Evolutionary conservation across 2,797 vertebrate genomes (phyloP).

Genomic region (Hyperoplus immaculatus): DNA sequence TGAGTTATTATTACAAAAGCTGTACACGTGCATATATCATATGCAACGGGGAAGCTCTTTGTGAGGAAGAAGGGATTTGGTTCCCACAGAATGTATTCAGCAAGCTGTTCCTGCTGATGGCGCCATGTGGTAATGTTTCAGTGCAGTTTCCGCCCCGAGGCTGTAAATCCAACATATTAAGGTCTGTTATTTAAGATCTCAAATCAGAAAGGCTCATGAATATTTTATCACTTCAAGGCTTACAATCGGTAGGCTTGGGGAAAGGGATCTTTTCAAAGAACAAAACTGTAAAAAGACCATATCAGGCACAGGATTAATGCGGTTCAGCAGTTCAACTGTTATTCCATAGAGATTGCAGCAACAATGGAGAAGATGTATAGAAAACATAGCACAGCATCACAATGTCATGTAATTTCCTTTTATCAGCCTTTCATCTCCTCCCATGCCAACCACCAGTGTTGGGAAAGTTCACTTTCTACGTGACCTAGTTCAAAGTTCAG

Average conservation of each 20-base stretch:
- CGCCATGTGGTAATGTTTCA: slow-evolving; percentile 54
- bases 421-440: slow-evolving; percentile 64
- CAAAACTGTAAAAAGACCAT: slow-evolving; percentile 12
- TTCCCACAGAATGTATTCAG: slow-evolving; percentile 17
- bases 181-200: slow-evolving; percentile 57
- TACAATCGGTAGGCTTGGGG: slow-evolving; percentile 8
- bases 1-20: not conserved
- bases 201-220: slow-evolving; percentile 43
- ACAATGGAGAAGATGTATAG: slow-evolving; percentile 1
- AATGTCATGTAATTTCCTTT: slow-evolving; percentile 38
- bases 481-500: too few species aligned
- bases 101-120: slow-evolving; percentile 34
- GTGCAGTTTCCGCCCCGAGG: slow-evolving; percentile 35
- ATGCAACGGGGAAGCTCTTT: slow-evolving; percentile 3
- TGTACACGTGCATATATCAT: not conserved
- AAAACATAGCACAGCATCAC: slow-evolving; percentile 1
- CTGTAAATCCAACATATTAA: slow-evolving; percentile 57
- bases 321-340: slow-evolving; percentile 3
- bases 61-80: slow-evolving; percentile 17
- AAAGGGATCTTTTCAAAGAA: slow-evolving; percentile 23
- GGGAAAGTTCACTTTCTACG: slow-evolving; percentile 15
- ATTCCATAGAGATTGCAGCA: not conserved
- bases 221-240: slow-evolving; percentile 26
- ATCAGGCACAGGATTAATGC: not conserved
- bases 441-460: slow-evolving; percentile 20